Conservation (phyloP, 2,888 invertebrate genomes). For the Cheilosia urbana region DNA sequence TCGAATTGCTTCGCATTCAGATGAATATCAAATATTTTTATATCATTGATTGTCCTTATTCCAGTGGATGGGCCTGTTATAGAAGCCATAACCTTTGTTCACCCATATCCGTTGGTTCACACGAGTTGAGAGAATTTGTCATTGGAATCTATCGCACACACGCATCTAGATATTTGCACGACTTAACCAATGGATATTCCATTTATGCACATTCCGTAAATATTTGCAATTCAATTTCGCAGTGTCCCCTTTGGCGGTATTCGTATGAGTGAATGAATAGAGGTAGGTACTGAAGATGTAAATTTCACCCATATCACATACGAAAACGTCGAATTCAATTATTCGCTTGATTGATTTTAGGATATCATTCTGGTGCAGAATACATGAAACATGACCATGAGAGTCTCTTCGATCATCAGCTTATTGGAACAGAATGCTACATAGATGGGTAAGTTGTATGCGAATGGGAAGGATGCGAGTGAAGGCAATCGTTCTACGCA, state of each 20-base stretch:
- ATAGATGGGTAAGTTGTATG: conserved; percentile 3
- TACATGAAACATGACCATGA: conserved; percentile 17
- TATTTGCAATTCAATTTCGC: conserved; percentile 63
- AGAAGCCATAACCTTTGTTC: conserved; percentile 34
- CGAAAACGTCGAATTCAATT: conserved; percentile 51
- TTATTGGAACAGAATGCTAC: conserved; percentile 17
- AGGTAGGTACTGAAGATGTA: conserved; percentile 43
- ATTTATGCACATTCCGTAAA: conserved; percentile 59
- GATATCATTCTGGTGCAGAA: conserved; percentile 35
- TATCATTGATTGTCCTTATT: conserved; percentile 31
- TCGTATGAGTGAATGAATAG: conserved; percentile 33
- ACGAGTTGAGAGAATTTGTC: conserved; percentile 18
- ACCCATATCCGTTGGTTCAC: conserved; percentile 31
- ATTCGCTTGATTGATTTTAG: conserved; percentile 60
- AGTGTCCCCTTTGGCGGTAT: conserved; percentile 46
- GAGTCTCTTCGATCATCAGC: conserved; percentile 19
- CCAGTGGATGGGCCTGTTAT: conserved; percentile 8
- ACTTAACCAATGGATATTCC: conserved; percentile 41
- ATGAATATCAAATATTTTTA: conserved; percentile 52
- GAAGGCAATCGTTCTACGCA: conserved; percentile 28
- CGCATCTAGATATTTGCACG: conserved; percentile 25
- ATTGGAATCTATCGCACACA: conserved; percentile 26
- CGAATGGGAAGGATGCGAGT: conserved; percentile 14
- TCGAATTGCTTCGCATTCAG: conserved; percentile 33
- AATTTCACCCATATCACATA: conserved; percentile 48